Percentiles rank a stretch among this genome's conserved stretches.
phyloP scores from a whole-genome alignment of 1,140 invertebrate genomes.

The Apis laboriosa region DNA sequence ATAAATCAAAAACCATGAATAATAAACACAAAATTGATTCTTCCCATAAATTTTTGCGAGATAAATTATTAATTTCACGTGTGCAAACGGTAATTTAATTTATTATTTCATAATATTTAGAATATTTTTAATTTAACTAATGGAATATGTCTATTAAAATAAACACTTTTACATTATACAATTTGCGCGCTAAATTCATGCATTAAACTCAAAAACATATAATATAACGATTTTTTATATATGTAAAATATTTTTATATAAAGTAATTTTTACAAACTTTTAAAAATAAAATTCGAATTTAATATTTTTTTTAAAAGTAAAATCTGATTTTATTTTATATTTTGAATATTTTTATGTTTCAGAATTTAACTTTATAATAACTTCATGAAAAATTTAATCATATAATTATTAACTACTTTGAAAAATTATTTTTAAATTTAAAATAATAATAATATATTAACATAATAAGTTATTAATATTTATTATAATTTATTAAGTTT shows the following conservation, averaged over 20 bases:
- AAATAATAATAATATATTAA: too few species aligned
- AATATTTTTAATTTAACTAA: background rate
- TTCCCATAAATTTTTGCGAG: conserved; percentile 42
- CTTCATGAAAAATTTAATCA: background rate
- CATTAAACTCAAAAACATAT: background rate
- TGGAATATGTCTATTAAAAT: background rate
- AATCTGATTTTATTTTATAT: background rate
- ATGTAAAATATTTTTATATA: background rate
- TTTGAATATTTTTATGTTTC: background rate
- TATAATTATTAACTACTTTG: background rate
- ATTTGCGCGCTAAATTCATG: conserved; percentile 10
- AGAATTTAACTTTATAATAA: background rate
- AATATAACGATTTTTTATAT: background rate
- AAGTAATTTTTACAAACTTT: background rate
- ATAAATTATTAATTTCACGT: conserved; percentile 57
- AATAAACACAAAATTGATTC: conserved; percentile 51
- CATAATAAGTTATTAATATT: background rate
- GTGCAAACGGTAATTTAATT: conserved; percentile 58
- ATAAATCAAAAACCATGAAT: conserved; percentile 44
- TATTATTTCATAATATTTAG: conserved; percentile 8
- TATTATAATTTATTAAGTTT: background rate
- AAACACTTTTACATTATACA: background rate
- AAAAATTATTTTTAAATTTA: background rate
- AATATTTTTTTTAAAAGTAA: background rate
- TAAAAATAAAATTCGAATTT: background rate